Conservation (phyloP, 2,113 vertebrate species). For the Menidia beryllina region DNA sequence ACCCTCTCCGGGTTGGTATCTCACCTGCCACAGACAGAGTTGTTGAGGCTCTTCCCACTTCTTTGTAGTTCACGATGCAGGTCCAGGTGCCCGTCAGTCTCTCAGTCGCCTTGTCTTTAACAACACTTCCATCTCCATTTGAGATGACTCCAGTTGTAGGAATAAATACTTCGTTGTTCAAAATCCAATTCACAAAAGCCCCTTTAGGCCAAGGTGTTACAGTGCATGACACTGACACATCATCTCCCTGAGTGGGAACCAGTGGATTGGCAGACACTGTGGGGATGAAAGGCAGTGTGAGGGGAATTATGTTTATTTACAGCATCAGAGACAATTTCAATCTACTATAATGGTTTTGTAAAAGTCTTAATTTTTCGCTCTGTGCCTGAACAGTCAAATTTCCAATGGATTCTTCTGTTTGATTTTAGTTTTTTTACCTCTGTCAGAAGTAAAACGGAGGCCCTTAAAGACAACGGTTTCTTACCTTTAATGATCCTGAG, state of each 20-base stretch:
- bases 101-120: conserved; percentile 13
- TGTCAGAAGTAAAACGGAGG: neutral
- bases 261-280: conserved; percentile 66
- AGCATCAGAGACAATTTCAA: neutral
- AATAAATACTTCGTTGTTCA: conserved; percentile 46
- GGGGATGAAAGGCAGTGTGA: conserved; percentile 6
- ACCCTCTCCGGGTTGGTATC: neutral
- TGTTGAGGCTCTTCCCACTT: conserved; percentile 23
- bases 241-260: conserved; percentile 36
- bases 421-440: too few species aligned
- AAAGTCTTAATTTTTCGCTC: neutral
- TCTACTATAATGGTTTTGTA: too few species aligned
- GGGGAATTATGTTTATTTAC: neutral
- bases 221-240: conserved; percentile 46
- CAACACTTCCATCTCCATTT: rapidly evolving
- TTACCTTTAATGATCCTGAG: conserved; percentile 79
- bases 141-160: neutral
- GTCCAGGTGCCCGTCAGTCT: conserved; percentile 72
- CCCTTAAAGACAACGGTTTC: neutral
- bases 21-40: conserved; percentile 75
- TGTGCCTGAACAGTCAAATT: too few species aligned
- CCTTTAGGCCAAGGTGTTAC: conserved; percentile 39
- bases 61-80: conserved; percentile 47
- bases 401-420: too few species aligned
- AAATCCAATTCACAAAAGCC: conserved; percentile 41